Evolutionary conservation across 2,113 vertebrate genomes (phyloP).

Genomic region (Ascaphus truei): DNA sequence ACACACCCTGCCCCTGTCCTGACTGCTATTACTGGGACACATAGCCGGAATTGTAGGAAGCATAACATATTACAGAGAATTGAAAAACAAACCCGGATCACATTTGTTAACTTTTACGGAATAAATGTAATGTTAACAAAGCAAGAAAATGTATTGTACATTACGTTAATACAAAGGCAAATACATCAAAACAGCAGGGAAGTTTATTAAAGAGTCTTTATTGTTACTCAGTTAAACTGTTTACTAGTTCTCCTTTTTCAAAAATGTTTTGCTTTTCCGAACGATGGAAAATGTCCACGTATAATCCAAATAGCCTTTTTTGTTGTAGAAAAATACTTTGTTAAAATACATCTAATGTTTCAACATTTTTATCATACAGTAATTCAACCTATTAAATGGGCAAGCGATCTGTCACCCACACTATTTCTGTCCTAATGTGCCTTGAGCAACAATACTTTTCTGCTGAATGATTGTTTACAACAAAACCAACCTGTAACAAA

Average conservation of each 20-base stretch:
- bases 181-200: background rate
- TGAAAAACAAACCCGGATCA: too few species aligned
- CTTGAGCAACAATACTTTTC: background rate
- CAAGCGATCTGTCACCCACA: background rate
- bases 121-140: too few species aligned
- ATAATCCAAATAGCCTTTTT: background rate
- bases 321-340: background rate
- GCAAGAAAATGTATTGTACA: too few species aligned
- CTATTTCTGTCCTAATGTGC: background rate
- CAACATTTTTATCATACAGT: background rate
- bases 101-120: too few species aligned
- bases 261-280: background rate
- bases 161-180: too few species aligned
- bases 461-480: slow-evolving; percentile 3
- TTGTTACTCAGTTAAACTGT: too few species aligned
- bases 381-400: slow-evolving; percentile 7
- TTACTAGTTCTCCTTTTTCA: too few species aligned
- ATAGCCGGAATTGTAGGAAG: too few species aligned
- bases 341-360: background rate
- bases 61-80: too few species aligned
- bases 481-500: background rate
- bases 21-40: too few species aligned
- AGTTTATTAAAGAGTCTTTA: too few species aligned
- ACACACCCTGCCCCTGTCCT: too few species aligned
- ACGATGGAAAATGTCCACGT: background rate